Percentiles rank a stretch among this genome's conserved stretches.
Evolutionary conservation across 2,888 invertebrate species (phyloP).

Genomic region (Leptarthrus brevirostris): DNA sequence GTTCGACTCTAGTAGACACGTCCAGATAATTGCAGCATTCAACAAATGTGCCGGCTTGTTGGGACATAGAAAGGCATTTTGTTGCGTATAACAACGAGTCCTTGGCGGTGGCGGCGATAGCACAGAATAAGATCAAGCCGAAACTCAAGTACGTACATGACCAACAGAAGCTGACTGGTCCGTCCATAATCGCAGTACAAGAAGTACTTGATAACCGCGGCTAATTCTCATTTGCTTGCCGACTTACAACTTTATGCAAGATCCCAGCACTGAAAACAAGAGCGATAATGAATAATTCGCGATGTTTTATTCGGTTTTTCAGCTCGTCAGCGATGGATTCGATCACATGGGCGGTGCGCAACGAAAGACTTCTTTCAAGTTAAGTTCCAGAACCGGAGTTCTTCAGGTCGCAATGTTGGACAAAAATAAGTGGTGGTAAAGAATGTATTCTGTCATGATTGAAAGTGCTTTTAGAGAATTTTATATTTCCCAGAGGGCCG

Average conservation of each 20-base stretch:
- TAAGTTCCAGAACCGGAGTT: not conserved
- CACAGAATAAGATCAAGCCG: not conserved
- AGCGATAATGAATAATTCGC: constrained; percentile 23
- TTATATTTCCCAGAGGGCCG: constrained; percentile 27
- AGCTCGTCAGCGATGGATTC: not conserved
- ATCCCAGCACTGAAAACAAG: not conserved
- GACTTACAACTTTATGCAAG: constrained; percentile 42
- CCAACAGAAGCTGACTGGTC: constrained; percentile 3
- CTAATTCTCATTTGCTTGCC: constrained; percentile 40
- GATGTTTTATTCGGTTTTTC: not conserved
- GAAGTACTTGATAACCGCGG: constrained; percentile 38
- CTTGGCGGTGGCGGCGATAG: too few species aligned
- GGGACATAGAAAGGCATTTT: constrained; percentile 44
- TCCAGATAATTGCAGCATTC: constrained; percentile 38
- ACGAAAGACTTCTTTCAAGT: not conserved
- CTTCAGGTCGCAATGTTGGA: not conserved
- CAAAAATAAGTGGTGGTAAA: constrained; percentile 33
- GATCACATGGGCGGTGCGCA: constrained; percentile 3
- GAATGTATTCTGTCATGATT: constrained; percentile 24
- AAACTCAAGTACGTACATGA: not conserved
- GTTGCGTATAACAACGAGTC: constrained; percentile 36
- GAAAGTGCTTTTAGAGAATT: constrained; percentile 12
- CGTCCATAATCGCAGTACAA: constrained; percentile 16
- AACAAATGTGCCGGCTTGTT: constrained; percentile 41
- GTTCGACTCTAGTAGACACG: constrained; percentile 7